Conservation (phyloP, 23 tunicate species). For the Styela plicata region DNA sequence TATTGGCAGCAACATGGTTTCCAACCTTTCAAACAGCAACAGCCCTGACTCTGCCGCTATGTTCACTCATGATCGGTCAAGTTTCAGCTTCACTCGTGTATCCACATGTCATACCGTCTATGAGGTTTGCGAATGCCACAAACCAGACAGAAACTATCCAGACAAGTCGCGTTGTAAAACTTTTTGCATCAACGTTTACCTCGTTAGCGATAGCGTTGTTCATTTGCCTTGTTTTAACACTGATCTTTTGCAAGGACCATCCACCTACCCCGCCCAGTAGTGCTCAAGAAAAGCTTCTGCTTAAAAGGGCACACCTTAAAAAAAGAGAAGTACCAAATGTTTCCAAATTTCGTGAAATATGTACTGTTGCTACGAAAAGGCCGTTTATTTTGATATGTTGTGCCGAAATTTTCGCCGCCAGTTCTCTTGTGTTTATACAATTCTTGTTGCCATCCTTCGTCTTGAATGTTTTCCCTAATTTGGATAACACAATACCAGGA, state of each 20-base stretch:
- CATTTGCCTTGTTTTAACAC: background rate
- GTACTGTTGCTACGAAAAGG: background rate
- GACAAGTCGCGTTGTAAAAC: background rate
- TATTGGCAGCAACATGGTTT: background rate
- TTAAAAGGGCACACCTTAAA: background rate
- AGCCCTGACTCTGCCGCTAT: background rate
- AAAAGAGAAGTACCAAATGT: background rate
- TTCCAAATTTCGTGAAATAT: background rate
- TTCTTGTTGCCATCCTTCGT: background rate
- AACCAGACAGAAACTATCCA: too few relatives aligned
- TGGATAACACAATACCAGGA: background rate
- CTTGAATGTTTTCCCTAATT: background rate
- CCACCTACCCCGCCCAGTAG: background rate
- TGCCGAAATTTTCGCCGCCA: background rate
- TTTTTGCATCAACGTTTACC: background rate
- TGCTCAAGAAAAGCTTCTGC: background rate
- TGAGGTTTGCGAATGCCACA: background rate
- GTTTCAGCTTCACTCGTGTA: background rate
- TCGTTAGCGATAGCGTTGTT: background rate
- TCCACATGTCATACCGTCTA: background rate
- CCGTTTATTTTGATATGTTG: background rate
- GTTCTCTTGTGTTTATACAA: background rate
- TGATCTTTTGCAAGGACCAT: background rate
- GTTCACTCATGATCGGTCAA: background rate
- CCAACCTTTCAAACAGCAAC: background rate